Conservation (phyloP, 2,797 vertebrate genomes). For the Halcyon smyrnensis region DNA sequence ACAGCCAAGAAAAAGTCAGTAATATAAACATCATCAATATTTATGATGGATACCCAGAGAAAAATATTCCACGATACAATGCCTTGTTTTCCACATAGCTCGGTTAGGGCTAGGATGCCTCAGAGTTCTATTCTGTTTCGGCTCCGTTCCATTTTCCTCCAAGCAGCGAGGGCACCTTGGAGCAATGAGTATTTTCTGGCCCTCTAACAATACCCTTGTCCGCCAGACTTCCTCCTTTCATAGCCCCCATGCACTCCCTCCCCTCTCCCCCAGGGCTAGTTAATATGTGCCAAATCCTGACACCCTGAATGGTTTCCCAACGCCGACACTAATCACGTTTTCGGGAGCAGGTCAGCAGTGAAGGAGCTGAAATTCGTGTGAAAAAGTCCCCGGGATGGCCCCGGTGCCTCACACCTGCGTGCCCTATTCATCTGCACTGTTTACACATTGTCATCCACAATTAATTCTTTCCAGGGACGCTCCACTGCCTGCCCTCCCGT, state of each 20-base stretch:
- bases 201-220: constrained; percentile 66
- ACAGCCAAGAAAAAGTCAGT: neutral
- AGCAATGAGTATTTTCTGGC: constrained; percentile 57
- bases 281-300: constrained; percentile 78
- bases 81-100: constrained; percentile 1
- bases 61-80: neutral
- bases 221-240: constrained; percentile 74
- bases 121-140: neutral
- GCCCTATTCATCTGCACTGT: constrained; percentile 94
- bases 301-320: constrained; percentile 76
- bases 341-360: constrained; percentile 79
- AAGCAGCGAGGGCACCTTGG: neutral
- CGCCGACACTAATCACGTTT: constrained; percentile 76
- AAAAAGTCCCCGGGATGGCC: constrained; percentile 87
- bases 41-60: neutral
- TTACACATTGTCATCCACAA: constrained; percentile 99
- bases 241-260: constrained; percentile 48
- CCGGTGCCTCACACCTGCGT: constrained; percentile 93
- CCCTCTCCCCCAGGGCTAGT: constrained; percentile 56
- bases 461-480: constrained; percentile 89
- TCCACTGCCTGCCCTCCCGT: constrained; percentile 82
- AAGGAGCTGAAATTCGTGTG: constrained; percentile 84
- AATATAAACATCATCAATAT: constrained; percentile 27
- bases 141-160: neutral
- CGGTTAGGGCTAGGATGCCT: neutral